Base-by-base conservation (phyloP, 2,888 invertebrate species). In the Eristalinus sepulchralis region DNA sequence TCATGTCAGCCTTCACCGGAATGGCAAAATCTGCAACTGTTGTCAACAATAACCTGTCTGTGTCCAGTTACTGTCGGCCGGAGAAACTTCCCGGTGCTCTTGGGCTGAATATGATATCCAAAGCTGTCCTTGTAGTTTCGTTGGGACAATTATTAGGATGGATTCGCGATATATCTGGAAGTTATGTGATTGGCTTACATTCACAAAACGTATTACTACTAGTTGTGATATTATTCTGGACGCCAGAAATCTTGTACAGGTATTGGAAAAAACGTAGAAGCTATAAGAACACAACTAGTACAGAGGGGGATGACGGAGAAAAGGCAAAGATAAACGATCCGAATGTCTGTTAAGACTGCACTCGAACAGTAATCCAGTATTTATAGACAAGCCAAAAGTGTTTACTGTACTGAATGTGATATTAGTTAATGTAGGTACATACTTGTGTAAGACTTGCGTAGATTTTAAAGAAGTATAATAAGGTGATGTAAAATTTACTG, bases 1-100 rank as follows among this genome's bases (percentile, higher is more conserved):
- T 92, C 0, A 93, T 94, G 91, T 94, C 95, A 1, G 92, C 94
- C 10, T 90, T 96, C 0, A 95, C 94, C 89, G 96, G 96, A n/a
- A 94, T 95, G 89, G 94, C 95, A 27, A 94, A 96, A 88, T 96
- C 96, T 67, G 95, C 95, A 89, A 94, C 96, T 0, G 95, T 96
- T n/a, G 95, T 96, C 0, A 95, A 95, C 87, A 95, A 96, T 89
- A 96, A 95, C 90, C 93, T 96, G 57, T 94, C 95, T 0, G 94
- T 96, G 66, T 95, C 96, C 0, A 95, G 95, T 88, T 93, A 95
- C 89, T 95, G 95, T 88, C 92, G 93, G 13, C 93, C 94, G 83
- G 95, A 93, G 9, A 93, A 94, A 88, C 89, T 96, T 0, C 95
- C 96, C 0, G 95, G 95, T 0, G 96, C 96, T 0, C 93, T 96